phyloP scores from a whole-genome alignment of 2,113 vertebrate genomes.

The Isichthys henryi region DNA sequence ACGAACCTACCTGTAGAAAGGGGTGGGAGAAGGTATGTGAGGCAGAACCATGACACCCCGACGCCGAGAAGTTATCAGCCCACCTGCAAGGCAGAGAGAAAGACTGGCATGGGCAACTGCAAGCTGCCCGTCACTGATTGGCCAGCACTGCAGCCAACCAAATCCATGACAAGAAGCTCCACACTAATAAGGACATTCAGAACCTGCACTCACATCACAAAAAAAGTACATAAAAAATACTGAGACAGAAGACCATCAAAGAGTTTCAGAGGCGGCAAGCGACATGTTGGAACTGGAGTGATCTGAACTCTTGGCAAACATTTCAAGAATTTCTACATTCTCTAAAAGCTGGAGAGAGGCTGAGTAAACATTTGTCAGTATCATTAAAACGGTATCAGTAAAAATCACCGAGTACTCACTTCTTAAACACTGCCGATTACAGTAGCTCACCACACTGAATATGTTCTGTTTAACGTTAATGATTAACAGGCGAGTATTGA shows the following conservation, averaged over 20 bases:
- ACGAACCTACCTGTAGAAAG: constrained; percentile 74
- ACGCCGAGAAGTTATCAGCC: constrained; percentile 74
- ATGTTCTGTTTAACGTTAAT: not conserved
- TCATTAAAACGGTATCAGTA: not conserved
- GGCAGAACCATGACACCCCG: constrained; percentile 56
- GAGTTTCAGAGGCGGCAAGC: not conserved
- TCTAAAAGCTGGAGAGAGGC: not conserved
- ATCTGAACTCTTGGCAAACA: not conserved
- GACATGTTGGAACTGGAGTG: not conserved
- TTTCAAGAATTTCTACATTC: not conserved
- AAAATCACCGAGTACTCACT: not conserved
- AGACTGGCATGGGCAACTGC: not conserved
- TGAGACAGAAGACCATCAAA: not conserved
- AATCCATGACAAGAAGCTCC: not conserved
- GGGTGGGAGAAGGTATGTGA: constrained; percentile 75
- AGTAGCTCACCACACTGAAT: not conserved
- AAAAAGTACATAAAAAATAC: not conserved
- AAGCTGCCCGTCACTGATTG: not conserved
- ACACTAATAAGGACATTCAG: not conserved
- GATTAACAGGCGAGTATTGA: not conserved
- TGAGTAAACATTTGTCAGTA: not conserved
- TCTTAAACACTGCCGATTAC: not conserved
- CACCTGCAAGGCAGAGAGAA: constrained; percentile 59
- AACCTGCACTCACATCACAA: not conserved
- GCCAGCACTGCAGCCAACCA: not conserved